phyloP scores from a whole-genome alignment of 2,797 vertebrate species.

The Anableps anableps region DNA sequence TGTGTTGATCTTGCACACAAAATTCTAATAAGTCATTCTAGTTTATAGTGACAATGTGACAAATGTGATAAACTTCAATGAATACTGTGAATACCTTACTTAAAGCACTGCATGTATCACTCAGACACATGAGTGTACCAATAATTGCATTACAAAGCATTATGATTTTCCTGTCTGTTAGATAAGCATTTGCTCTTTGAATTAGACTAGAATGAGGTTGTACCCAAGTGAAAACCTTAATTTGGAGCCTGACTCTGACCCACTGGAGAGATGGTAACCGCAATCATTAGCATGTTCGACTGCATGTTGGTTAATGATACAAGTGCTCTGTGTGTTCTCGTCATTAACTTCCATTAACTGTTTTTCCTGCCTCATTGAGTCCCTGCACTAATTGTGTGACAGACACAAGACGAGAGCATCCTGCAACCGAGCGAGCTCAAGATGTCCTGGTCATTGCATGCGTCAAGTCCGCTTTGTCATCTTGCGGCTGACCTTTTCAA shows the following conservation, averaged over 20 bases:
- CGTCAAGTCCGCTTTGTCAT: slow-evolving; percentile 24
- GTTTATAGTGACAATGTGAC: neutral
- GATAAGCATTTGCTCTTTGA: slow-evolving; percentile 6
- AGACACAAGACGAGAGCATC: slow-evolving; percentile 65
- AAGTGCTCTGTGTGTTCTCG: slow-evolving; percentile 69
- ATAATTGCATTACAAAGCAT: slow-evolving; percentile 1
- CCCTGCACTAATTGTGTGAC: slow-evolving; percentile 64
- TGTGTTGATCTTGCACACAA: neutral
- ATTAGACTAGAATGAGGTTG: slow-evolving; percentile 14
- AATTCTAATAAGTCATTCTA: neutral
- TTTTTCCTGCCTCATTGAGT: slow-evolving; percentile 74
- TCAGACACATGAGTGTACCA: neutral
- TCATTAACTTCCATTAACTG: slow-evolving; percentile 79
- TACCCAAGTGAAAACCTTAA: slow-evolving; percentile 12
- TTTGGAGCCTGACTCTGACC: slow-evolving; percentile 42
- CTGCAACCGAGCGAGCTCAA: slow-evolving; percentile 29
- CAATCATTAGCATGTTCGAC: slow-evolving; percentile 71
- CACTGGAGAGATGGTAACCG: slow-evolving; percentile 45
- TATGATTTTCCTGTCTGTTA: neutral
- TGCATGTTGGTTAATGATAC: slow-evolving; percentile 79
- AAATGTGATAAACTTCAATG: neutral
- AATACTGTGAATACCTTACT: neutral
- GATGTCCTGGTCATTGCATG: slow-evolving; percentile 43
- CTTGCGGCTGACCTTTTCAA: slow-evolving; percentile 23
- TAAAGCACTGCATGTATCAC: neutral